phyloP scores from a whole-genome alignment of 2,113 vertebrate genomes.

The Anguilla japonica region DNA sequence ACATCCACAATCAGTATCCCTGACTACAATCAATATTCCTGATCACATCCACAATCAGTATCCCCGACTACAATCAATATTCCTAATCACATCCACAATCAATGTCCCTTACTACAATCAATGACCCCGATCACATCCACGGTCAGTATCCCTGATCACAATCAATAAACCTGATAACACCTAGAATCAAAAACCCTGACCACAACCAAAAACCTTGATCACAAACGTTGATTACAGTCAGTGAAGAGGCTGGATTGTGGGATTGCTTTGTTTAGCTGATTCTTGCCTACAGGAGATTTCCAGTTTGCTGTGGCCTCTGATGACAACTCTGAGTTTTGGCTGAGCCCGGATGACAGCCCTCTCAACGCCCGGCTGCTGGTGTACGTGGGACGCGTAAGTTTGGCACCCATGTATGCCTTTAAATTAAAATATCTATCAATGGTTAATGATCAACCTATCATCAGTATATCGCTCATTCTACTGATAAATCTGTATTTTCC shows the following conservation, averaged over 20 bases:
- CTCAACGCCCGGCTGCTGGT: constrained; percentile 83
- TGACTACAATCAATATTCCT: neutral
- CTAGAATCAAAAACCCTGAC: too few relatives aligned
- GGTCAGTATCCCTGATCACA: neutral
- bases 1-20: neutral
- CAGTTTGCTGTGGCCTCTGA: constrained; percentile 97
- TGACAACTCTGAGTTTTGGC: constrained; percentile 98
- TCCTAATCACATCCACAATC: too few relatives aligned
- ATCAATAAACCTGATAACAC: neutral
- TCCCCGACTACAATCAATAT: too few relatives aligned
- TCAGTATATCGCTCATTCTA: too few relatives aligned
- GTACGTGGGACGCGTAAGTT: constrained; percentile 86
- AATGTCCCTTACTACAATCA: neutral
- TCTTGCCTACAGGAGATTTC: constrained; percentile 79
- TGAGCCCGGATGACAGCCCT: constrained; percentile 86
- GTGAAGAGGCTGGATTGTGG: too few relatives aligned
- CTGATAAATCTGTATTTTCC: neutral
- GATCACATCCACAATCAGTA: neutral
- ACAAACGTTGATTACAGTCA: neutral
- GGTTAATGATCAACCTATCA: too few relatives aligned
- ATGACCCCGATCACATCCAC: neutral
- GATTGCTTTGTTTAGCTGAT: constrained; percentile 14
- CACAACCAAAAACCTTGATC: too few relatives aligned
- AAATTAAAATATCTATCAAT: too few relatives aligned
- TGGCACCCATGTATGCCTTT: neutral